Percentiles rank a stretch among this genome's conserved stretches.
These are phyloP conservation scores for Girardinus metallicus DNA, from an alignment of 2,797 vertebrate species.

Conservation along the genomic window DNA sequence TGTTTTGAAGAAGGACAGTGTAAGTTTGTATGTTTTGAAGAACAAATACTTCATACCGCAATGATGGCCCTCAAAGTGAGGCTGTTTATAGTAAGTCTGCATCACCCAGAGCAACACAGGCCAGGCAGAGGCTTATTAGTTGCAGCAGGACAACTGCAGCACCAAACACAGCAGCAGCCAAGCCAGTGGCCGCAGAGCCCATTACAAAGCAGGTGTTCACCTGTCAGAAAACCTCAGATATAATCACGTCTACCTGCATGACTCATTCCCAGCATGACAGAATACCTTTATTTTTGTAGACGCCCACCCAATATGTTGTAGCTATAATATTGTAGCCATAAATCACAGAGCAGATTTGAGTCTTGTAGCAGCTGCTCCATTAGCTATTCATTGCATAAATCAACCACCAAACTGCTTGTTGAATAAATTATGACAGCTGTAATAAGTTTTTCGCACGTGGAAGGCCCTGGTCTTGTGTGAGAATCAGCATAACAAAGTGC, in stretches of 20 bases:
- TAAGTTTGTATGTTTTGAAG: background rate
- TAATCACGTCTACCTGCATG: slow-evolving; percentile 58
- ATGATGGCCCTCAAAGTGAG: slow-evolving; percentile 6
- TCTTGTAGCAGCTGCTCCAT: slow-evolving; percentile 65
- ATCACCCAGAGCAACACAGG: slow-evolving; percentile 24
- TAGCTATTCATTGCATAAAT: slow-evolving; percentile 76
- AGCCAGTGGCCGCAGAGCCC: slow-evolving; percentile 38
- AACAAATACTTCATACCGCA: background rate
- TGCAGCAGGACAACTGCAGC: slow-evolving; percentile 38
- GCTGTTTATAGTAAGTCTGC: slow-evolving; percentile 24
- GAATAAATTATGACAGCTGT: slow-evolving; percentile 71
- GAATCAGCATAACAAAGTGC: slow-evolving; percentile 25
- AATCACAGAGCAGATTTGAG: slow-evolving; percentile 59
- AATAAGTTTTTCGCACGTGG: slow-evolving; percentile 59
- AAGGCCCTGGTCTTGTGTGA: slow-evolving; percentile 26
- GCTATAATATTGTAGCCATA: slow-evolving; percentile 53
- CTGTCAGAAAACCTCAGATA: slow-evolving; percentile 57
- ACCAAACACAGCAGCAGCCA: slow-evolving; percentile 31
- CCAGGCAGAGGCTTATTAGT: slow-evolving; percentile 49
- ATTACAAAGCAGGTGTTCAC: slow-evolving; percentile 47
- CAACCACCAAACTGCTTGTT: slow-evolving; percentile 71
- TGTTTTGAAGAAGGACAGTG: background rate
- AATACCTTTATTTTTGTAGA: slow-evolving; percentile 30
- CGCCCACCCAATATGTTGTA: slow-evolving; percentile 35
- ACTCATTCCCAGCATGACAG: slow-evolving; percentile 50